Evolutionary conservation across 2,888 invertebrate genomes (phyloP).

Genomic region (Cheilosia soror): DNA sequence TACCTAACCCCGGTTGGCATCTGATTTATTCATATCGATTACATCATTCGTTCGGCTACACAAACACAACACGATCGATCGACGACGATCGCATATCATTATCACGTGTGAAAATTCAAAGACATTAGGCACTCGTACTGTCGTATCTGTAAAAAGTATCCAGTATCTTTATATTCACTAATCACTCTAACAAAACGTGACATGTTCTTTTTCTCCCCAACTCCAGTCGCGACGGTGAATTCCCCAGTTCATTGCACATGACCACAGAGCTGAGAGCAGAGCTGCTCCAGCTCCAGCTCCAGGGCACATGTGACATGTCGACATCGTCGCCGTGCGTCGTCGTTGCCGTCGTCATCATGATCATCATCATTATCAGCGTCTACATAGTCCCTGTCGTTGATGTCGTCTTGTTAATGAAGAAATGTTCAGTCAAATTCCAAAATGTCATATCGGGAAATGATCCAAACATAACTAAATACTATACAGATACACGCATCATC

Average conservation of each 20-base stretch:
- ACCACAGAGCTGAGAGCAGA: not conserved
- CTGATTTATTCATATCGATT: constrained; percentile 12
- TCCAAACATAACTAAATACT: constrained; percentile 70
- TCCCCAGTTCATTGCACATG: constrained; percentile 23
- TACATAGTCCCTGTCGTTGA: constrained; percentile 31
- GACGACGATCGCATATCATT: constrained; percentile 37
- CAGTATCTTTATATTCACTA: constrained; percentile 22
- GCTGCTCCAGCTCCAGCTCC: not conserved
- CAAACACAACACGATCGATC: not conserved
- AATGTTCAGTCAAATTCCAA: constrained; percentile 72
- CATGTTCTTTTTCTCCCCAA: constrained; percentile 44
- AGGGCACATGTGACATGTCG: constrained; percentile 61
- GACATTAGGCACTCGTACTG: constrained; percentile 16
- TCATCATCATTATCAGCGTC: not conserved
- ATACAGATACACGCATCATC: constrained; percentile 49
- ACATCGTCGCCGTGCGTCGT: constrained; percentile 15
- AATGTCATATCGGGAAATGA: constrained; percentile 71
- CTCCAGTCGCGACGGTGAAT: constrained; percentile 47
- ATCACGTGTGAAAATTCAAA: constrained; percentile 56
- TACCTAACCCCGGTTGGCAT: not conserved
- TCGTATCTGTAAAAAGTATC: constrained; percentile 34
- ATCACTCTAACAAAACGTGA: constrained; percentile 60
- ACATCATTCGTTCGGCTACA: constrained; percentile 5
- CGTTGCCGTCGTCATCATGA: not conserved
- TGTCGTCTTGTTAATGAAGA: constrained; percentile 67